A percentile compares a stretch with the other conserved stretches of the same genome.
Evolutionary conservation across 2,888 invertebrate species (phyloP).

Genomic region (Polydrusus pterygomalis): DNA sequence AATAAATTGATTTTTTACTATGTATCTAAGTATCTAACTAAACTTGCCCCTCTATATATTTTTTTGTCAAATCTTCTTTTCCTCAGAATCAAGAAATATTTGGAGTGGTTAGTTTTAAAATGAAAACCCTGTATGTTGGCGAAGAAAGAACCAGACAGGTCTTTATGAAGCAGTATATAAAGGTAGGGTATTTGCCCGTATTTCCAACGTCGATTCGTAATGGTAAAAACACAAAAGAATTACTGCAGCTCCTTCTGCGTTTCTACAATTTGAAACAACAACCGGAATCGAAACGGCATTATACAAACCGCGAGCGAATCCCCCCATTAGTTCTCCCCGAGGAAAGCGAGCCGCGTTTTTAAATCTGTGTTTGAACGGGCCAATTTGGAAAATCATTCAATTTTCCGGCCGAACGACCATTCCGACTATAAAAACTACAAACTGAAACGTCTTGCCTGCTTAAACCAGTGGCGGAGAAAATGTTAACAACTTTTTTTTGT

Average conservation of each 20-base stretch:
- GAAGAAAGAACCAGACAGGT: too few species aligned
- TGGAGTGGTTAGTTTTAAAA: too few species aligned
- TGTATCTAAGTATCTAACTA: too few species aligned
- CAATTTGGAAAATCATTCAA: slow-evolving; percentile 65
- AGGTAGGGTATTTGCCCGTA: too few species aligned
- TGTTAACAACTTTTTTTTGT: too few species aligned
- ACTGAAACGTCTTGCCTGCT: slow-evolving; percentile 50
- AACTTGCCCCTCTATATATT: too few species aligned
- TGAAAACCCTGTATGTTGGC: too few species aligned
- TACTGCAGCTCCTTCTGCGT: background rate
- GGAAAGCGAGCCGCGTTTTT: slow-evolving; percentile 38
- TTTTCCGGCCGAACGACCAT: slow-evolving; percentile 65
- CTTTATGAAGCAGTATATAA: too few species aligned
- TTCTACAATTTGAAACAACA: slow-evolving; percentile 53
- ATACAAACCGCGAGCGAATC: slow-evolving; percentile 53
- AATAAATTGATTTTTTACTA: too few species aligned
- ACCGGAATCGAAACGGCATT: slow-evolving; percentile 53
- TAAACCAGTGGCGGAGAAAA: slow-evolving; percentile 36
- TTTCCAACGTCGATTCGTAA: too few species aligned
- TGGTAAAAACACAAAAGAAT: background rate
- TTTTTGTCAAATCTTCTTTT: too few species aligned
- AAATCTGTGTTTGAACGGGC: slow-evolving; percentile 60
- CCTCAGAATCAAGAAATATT: too few species aligned
- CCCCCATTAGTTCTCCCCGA: slow-evolving; percentile 50
- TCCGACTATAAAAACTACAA: slow-evolving; percentile 63